Conservation (phyloP, 23 tunicate genomes). For the Oikopleura dioica region DNA sequence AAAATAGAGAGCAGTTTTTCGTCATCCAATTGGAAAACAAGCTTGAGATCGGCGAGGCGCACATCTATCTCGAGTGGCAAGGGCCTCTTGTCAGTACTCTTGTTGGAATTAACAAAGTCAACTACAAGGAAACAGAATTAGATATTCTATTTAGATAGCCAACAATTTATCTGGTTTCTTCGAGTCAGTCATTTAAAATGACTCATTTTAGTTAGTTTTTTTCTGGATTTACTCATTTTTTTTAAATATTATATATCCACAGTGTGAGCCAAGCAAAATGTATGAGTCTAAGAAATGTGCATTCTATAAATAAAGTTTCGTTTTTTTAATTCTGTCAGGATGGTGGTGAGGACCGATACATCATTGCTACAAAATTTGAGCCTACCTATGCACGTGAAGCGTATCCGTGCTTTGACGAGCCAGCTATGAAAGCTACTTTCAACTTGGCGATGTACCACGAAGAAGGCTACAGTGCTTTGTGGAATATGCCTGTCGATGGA, state of each 20-base stretch:
- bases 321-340: too few relatives aligned
- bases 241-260: too few relatives aligned
- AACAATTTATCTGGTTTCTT: too few relatives aligned
- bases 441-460: conserved; percentile 32
- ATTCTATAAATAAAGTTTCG: too few relatives aligned
- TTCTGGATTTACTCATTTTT: too few relatives aligned
- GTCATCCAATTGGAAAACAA: neutral
- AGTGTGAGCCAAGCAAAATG: too few relatives aligned
- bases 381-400: conserved; percentile 39
- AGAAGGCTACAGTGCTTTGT: conserved; percentile 17
- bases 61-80: neutral
- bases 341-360: conserved; percentile 24
- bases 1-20: neutral
- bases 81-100: neutral
- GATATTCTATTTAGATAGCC: too few relatives aligned
- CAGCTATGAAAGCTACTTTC: conserved; percentile 49
- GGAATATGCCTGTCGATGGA: conserved; percentile 43
- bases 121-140: too few relatives aligned
- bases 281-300: too few relatives aligned
- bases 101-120: neutral
- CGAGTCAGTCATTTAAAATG: too few relatives aligned
- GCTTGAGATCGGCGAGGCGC: neutral
- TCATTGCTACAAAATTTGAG: conserved; percentile 77
- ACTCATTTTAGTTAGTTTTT: too few relatives aligned
- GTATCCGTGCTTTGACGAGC: conserved; percentile 96